Conservation (phyloP, 2,797 vertebrate species). For the Okamejei kenojei region DNA sequence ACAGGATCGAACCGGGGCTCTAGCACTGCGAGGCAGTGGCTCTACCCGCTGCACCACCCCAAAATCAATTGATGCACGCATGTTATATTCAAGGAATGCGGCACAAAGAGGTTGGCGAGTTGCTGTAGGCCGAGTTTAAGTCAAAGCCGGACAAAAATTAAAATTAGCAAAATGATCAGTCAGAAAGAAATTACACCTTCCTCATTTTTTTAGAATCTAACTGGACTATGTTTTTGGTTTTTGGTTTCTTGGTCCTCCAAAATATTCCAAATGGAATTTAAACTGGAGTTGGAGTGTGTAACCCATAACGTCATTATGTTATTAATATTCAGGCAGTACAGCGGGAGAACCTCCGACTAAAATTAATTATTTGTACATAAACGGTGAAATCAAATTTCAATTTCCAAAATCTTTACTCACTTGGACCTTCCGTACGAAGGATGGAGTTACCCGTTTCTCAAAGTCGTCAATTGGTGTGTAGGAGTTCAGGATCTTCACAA, state of each 20-base stretch:
- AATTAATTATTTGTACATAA: too few relatives aligned
- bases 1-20: too few relatives aligned
- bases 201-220: not conserved
- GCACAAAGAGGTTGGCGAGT: not conserved
- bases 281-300: too few relatives aligned
- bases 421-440: conserved; percentile 95
- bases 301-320: not conserved
- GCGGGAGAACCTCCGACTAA: too few relatives aligned
- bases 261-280: too few relatives aligned
- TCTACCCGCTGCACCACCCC: too few relatives aligned
- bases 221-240: not conserved
- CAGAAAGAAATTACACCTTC: not conserved
- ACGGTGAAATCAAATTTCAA: not conserved
- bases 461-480: conserved; percentile 97
- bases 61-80: not conserved
- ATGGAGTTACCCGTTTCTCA: conserved; percentile 86
- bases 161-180: not conserved
- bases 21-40: too few relatives aligned
- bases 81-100: not conserved
- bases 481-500: conserved; percentile 94
- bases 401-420: conserved; percentile 51
- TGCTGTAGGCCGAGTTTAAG: not conserved
- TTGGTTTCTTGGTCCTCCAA: too few relatives aligned
- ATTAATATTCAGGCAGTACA: not conserved
- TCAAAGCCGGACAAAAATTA: not conserved